Evolutionary conservation across 2,797 vertebrate genomes (phyloP).

Genomic region (Tapera naevia): DNA sequence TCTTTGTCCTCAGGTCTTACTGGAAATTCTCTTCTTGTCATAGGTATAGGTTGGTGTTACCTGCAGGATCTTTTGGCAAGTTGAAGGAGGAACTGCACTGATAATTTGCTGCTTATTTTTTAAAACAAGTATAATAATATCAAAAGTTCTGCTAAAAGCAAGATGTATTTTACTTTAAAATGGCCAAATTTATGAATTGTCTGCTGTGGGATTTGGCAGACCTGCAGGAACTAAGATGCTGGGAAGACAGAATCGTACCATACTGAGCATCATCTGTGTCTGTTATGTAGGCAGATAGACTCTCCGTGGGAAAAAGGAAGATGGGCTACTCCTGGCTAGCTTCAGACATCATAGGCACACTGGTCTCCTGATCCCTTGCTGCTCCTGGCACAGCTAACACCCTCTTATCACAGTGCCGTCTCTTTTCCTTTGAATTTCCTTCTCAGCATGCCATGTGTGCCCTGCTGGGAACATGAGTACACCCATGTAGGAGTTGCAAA

Average conservation of each 20-base stretch:
- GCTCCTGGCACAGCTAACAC: background rate
- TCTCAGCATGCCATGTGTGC: background rate
- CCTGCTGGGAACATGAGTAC: fast-evolving
- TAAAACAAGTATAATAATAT: background rate
- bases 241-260: background rate
- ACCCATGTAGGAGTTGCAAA: background rate
- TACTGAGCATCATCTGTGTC: background rate
- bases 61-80: background rate
- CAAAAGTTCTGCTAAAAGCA: background rate
- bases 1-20: background rate
- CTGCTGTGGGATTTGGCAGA: background rate
- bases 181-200: background rate
- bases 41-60: background rate
- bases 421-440: background rate
- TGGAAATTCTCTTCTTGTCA: background rate
- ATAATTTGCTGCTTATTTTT: background rate
- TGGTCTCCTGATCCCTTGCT: background rate
- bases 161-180: background rate
- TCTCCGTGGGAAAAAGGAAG: background rate
- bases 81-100: background rate
- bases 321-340: background rate
- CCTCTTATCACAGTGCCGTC: background rate
- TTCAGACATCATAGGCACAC: background rate
- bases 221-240: background rate
- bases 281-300: background rate